Evolutionary conservation across 2,113 vertebrate species (phyloP), one percentile per base, ranked within the genome.

Genomic region (Ciconia maguari): DNA sequence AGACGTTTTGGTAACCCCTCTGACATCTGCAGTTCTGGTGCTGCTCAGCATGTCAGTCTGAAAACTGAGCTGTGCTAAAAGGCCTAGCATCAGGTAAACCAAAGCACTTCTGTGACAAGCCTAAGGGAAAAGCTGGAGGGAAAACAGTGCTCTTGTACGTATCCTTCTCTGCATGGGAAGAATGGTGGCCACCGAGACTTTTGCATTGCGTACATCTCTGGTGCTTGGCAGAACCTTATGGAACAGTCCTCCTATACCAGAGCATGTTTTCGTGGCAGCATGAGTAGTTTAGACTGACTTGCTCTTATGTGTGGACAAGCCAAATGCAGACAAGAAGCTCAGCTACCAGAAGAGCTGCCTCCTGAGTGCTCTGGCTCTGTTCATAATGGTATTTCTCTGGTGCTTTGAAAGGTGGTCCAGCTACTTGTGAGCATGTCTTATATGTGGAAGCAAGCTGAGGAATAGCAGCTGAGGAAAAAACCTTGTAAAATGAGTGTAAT

Each of bases 241-340:
- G 55, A 62, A 22, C 20, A 41, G 27, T 62, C 10, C 6, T 62
- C 11, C 26, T 57, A 38, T 7, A 48, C 10, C 10, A 26, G 51
- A 65, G 49, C 6, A 2, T 14, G 25, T 18, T 32, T 34, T 81
- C 46, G 22, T 34, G 27, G 42, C 19, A 75, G 16, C 11, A 4
- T 3, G 44, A 25, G 5, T 9, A 12, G 38, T 38, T 69, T 20
- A 65, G 62, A 7, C 38, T 44, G 75, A 41, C 30, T 49, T 75
- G 46, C 7, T 65, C 20, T 55, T 38, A 4, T 0, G 0, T 2
- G 3, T 29, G 51, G 61, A 20, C 36, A 64, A 83, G 14, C 26
- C 44, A 48, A 86, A 36, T 36, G 14, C 14, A 86, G 25, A 10
- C 1, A 4, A 48, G 34, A 44, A 60, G n/a, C 26, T 76, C 52